Evolutionary conservation across 2,888 invertebrate genomes (phyloP).

Genomic region (Acanthoscelides obtectus): DNA sequence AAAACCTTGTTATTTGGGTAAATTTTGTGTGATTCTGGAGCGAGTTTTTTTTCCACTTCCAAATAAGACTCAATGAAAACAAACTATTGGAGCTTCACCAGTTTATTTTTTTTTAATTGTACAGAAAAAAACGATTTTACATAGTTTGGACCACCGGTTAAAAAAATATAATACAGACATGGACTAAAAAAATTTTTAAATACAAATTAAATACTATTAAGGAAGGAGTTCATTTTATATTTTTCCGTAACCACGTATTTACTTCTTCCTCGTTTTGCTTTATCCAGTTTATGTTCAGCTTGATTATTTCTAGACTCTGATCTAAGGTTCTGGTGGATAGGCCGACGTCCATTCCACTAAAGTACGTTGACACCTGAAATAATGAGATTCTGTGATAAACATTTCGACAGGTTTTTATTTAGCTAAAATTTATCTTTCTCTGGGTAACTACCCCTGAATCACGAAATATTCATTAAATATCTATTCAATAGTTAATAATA

Average conservation of each 20-base stretch:
- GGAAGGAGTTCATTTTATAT: neutral
- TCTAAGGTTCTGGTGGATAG: slow-evolving; percentile 55
- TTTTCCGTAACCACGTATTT: slow-evolving; percentile 38
- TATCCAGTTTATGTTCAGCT: slow-evolving; percentile 80
- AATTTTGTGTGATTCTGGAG: no score
- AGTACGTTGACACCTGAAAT: slow-evolving; percentile 45
- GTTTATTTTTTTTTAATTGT: neutral
- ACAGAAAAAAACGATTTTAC: neutral
- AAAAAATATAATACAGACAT: neutral
- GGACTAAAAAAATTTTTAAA: neutral
- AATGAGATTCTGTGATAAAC: no score
- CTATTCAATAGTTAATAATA: no score
- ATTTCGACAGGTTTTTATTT: slow-evolving; percentile 5
- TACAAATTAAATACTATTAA: neutral
- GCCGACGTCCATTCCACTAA: slow-evolving; percentile 47
- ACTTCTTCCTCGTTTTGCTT: slow-evolving; percentile 54
- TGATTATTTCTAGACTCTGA: slow-evolving; percentile 74
- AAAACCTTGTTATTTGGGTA: no score
- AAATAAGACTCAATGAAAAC: no score
- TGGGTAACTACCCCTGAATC: no score
- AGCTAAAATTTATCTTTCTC: no score
- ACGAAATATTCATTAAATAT: no score
- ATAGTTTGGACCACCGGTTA: neutral
- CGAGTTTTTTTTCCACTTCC: no score
- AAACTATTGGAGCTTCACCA: neutral